Percentiles rank a stretch among this genome's conserved stretches.
These are phyloP conservation scores for Saguinus midas DNA, from an alignment of 2,113 vertebrate species.

Conservation along the genomic window DNA sequence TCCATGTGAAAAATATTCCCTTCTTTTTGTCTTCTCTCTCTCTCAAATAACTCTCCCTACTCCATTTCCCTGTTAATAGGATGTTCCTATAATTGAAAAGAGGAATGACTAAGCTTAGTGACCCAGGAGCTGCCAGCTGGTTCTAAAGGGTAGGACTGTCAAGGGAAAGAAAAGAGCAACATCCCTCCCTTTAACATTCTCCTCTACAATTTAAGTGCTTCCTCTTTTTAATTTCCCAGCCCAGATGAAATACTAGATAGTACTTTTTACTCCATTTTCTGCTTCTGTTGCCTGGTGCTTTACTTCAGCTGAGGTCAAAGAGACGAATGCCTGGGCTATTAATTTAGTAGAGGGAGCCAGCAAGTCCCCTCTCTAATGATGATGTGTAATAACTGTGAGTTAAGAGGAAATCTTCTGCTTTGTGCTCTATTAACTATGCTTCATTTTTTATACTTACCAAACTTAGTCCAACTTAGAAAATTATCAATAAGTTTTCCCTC, in stretches of 20 bases:
- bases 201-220: background rate
- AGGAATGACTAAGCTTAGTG: slow-evolving; percentile 55
- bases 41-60: slow-evolving; percentile 16
- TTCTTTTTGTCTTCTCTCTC: background rate
- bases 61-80: slow-evolving; percentile 39
- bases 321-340: slow-evolving; percentile 36
- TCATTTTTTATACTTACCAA: slow-evolving; percentile 55
- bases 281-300: slow-evolving; percentile 49
- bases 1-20: slow-evolving; percentile 24
- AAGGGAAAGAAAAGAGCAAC: slow-evolving; percentile 52
- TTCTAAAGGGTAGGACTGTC: slow-evolving; percentile 43
- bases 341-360: slow-evolving; percentile 35
- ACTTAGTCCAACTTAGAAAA: slow-evolving; percentile 41
- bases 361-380: slow-evolving; percentile 61
- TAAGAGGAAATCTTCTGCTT: slow-evolving; percentile 61
- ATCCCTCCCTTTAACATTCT: background rate
- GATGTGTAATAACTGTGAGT: slow-evolving; percentile 57
- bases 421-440: slow-evolving; percentile 54
- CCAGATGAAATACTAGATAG: slow-evolving; percentile 62
- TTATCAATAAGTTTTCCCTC: slow-evolving; percentile 41
- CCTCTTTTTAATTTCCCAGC: slow-evolving; percentile 49
- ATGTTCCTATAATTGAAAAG: slow-evolving; percentile 53
- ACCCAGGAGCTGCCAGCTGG: slow-evolving; percentile 34
- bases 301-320: slow-evolving; percentile 46
- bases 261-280: slow-evolving; percentile 41